These are phyloP conservation scores for Babyrousa celebensis DNA, from an alignment of 2,797 vertebrate species.

Conservation along the genomic window DNA sequence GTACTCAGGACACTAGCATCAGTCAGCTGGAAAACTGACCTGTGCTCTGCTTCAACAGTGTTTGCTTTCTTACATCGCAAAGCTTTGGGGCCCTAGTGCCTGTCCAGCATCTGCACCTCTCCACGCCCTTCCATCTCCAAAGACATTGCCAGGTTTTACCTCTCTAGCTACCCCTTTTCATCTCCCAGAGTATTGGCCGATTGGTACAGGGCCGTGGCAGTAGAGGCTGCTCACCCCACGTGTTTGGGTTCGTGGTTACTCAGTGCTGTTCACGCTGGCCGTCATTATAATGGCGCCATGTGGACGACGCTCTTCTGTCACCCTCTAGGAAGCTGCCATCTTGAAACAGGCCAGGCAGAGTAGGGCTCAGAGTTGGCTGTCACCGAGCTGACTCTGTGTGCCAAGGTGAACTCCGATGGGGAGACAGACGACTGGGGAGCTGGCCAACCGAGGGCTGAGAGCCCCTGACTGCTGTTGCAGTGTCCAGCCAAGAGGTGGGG, in stretches of 20 bases:
- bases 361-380: neutral
- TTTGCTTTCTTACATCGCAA: slow-evolving; percentile 22
- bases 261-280: slow-evolving; percentile 27
- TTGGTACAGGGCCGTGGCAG: neutral
- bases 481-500: slow-evolving; percentile 26
- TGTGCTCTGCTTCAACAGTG: neutral
- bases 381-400: neutral
- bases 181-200: neutral
- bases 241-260: neutral
- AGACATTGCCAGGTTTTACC: neutral
- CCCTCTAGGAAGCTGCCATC: slow-evolving; percentile 57
- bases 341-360: slow-evolving; percentile 64
- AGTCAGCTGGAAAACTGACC: neutral
- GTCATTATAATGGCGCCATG: neutral
- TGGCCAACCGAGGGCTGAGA: neutral
- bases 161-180: neutral
- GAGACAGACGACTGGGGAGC: neutral
- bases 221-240: neutral
- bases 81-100: neutral
- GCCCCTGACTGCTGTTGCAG: neutral
- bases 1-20: neutral
- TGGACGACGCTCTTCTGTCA: neutral
- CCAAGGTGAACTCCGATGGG: neutral
- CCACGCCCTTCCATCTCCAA: neutral
- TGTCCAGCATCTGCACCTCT: neutral